Base-by-base conservation (phyloP, 2,113 vertebrate genomes). In the Platysteira castanea region DNA sequence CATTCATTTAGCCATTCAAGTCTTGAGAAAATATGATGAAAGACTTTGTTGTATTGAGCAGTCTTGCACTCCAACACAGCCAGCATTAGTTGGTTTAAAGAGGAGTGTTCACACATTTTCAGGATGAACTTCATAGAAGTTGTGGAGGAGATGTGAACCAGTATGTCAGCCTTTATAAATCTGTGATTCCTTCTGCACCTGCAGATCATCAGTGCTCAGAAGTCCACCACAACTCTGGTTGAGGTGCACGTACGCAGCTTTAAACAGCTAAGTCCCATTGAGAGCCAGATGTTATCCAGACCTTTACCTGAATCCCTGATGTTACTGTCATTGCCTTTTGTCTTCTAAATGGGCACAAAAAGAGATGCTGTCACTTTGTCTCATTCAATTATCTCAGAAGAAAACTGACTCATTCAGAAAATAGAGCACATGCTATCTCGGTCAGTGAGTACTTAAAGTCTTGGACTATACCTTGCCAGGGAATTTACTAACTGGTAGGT, bases 171-270 rank as follows among this genome's bases (percentile, higher is more conserved):
- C 18, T n/a, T 56, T 60, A 68, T 3, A 47, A 61, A 89, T 23
- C 27, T 56, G 35, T 3, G 6, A 33, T 59, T 60, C 23, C 30
- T 71, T 63, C 65, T 54, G 42, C 3, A 18, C 4, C 10, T 75
- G 42, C 33, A 50, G 30, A 33, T 63, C 20, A n/a, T 27, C 2
- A 5, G 18, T 15, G 23, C 1, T 6, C 49, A 82, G 22, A 70
- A 70, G 5, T 54, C 41, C 44, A 54, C 31, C 11, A 15, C 21
- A 70, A 9, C 5, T 68, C 74, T 71, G 19, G 7, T 0, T 61
- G 15, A 90, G 49, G 10, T 49, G 21, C 30, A 39, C 0, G 0
- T 26, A 46, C 0, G 0, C 15, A 46, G 13, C 23, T 82, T 61
- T 44, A 49, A 84, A 44, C 7, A n/a, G 10, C 1, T 6, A 57